Base-by-base conservation (phyloP, 2,797 vertebrate species). In the Petrocephalus sullivani region DNA sequence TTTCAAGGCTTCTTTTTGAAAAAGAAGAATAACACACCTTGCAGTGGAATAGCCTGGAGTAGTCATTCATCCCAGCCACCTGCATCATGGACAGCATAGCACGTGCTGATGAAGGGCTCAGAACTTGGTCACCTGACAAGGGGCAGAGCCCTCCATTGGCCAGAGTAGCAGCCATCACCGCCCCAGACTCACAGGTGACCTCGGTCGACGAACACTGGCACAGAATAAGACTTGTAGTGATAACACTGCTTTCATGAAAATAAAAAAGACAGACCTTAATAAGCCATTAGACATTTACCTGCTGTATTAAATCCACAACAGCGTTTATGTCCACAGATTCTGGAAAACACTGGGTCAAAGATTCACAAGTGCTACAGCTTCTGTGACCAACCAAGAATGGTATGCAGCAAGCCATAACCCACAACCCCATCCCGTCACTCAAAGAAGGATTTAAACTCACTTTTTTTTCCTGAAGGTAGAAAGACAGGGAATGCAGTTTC, bases 91-190 rank as follows among this genome's bases (percentile, higher is more conserved):
- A 95, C 87, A 95, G 90, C 88, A 89, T 90, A 58, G 91, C 93
- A 64, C 93, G 91, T 1, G 92, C 91, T 0, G 94, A 91, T 3
- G 56, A 82, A 0, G 94, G 91, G 0, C 93, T 93, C 89, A 95
- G 85, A 46, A 95, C 94, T 87, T 95, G 94, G 90, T 95, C 95
- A 87, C 93, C 92, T 87, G 95, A 94, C 91, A 95, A 89, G 0
- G 95, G 93, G 54, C 94, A 95, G 21, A 95, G 91, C 53, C 95
- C 95, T 0, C 95, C 94, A 2, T 95, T 95, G 90, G 95, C 95
- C 67, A 95, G 87, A 1, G 93, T 93, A 0, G 94, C 94, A 0
- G 94, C 95, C 91, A 95, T 88, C 5, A 89, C 93, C 0, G 94
- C 94, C 56, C 94, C 94, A 0, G 94, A 95, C 67, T 95, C 94